Conservation (phyloP, 2,113 vertebrate genomes). For the Uria aalge region DNA sequence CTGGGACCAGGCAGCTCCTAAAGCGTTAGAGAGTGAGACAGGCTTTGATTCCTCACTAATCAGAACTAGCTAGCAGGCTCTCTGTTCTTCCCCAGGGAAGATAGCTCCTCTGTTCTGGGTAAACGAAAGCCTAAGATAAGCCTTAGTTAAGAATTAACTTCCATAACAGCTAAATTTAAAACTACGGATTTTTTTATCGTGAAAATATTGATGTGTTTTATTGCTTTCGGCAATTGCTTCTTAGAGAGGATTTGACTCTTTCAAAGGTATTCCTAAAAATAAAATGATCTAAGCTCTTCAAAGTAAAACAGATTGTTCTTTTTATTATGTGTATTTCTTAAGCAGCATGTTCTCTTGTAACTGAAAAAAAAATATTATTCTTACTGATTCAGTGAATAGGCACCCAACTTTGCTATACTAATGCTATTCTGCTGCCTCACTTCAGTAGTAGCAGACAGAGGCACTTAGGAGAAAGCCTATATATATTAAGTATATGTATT, state of each 20-base stretch:
- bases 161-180: background rate
- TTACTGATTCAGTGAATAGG: background rate
- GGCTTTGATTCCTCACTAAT: background rate
- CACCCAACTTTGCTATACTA: background rate
- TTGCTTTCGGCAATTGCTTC: constrained; percentile 2
- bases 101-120: background rate
- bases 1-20: fast-evolving
- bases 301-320: background rate
- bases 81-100: background rate
- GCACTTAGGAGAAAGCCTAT: background rate
- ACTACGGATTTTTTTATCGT: background rate
- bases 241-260: background rate
- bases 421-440: background rate
- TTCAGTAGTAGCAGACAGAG: background rate
- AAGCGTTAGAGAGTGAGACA: background rate
- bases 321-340: background rate
- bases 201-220: constrained; percentile 11
- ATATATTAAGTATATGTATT: background rate
- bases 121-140: constrained; percentile 29
- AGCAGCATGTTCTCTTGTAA: background rate
- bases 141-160: constrained; percentile 43
- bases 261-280: constrained; percentile 17
- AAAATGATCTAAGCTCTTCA: background rate
- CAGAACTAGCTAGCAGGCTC: background rate
- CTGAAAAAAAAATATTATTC: background rate